Conservation (phyloP, 2,113 vertebrate genomes). For the Ahaetulla prasina region DNA sequence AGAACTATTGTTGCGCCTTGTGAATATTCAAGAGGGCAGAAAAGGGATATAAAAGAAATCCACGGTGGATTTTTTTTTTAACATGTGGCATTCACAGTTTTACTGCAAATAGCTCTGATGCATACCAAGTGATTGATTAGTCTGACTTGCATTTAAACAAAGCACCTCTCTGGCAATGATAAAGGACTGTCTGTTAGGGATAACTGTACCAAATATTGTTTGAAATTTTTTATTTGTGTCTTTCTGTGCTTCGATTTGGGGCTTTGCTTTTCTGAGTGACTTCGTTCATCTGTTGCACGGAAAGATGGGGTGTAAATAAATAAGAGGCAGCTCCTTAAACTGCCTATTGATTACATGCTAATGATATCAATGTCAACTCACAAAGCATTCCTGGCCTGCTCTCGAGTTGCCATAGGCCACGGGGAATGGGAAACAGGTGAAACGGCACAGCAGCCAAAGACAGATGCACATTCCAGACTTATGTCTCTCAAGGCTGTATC, state of each 20-base stretch:
- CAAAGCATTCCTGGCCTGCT: too few relatives aligned
- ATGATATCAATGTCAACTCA: not conserved
- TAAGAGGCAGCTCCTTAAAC: not conserved
- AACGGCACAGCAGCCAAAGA: too few relatives aligned
- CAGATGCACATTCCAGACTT: too few relatives aligned
- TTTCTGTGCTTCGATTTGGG: not conserved
- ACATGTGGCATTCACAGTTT: not conserved
- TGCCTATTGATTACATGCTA: not conserved
- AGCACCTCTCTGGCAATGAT: not conserved
- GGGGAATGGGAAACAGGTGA: too few relatives aligned
- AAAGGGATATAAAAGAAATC: not conserved
- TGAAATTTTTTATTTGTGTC: not conserved
- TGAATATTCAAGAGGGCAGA: not conserved
- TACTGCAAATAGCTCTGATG: not conserved
- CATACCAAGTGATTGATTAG: not conserved
- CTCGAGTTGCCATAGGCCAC: too few relatives aligned
- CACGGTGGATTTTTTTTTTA: not conserved
- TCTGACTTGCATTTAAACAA: not conserved
- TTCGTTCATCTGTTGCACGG: not conserved
- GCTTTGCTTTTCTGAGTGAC: not conserved
- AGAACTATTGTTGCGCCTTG: not conserved
- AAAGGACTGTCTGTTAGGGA: not conserved
- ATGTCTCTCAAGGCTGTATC: too few relatives aligned
- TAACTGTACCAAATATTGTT: not conserved
- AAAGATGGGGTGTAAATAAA: not conserved